Conservation (phyloP, 1,140 invertebrate species). For the Cherax quadricarinatus region DNA sequence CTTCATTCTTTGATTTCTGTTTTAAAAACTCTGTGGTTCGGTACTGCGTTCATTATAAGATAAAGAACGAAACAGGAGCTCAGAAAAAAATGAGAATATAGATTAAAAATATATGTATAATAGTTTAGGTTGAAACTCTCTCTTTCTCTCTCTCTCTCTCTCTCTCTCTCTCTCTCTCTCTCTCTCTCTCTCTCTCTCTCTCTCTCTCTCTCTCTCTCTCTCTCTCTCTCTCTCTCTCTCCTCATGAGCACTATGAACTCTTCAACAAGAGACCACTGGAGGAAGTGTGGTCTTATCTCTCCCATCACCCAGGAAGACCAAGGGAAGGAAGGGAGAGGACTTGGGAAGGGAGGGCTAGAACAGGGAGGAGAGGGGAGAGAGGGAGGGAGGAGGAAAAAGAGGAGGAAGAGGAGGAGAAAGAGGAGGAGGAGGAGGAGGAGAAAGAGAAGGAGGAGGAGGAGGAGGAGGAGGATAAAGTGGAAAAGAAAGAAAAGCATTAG, state of each 20-base stretch:
- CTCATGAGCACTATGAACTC: conserved; percentile 13
- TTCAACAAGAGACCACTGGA: conserved; percentile 4
- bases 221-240: no score
- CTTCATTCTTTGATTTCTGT: background rate
- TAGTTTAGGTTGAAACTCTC: background rate
- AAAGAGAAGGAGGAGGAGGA: background rate
- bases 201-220: background rate
- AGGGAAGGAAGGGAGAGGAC: conserved; percentile 18
- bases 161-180: background rate
- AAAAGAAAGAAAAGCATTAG: background rate
- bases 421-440: background rate
- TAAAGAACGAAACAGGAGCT: no score
- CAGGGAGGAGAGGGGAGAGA: no score
- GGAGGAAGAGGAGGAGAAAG: background rate
- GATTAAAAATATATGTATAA: no score
- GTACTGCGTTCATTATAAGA: no score
- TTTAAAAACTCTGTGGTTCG: background rate
- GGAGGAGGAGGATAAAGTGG: background rate
- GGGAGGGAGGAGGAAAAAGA: background rate
- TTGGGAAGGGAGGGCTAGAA: background rate
- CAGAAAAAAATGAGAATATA: no score
- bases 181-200: background rate
- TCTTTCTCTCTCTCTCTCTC: background rate
- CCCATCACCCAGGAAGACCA: conserved; percentile 39
- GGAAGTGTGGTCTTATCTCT: conserved; percentile 28